Evolutionary conservation across 2,888 invertebrate genomes (phyloP), one percentile per base, ranked within the genome.

Genomic region (Acleris sparsana): DNA sequence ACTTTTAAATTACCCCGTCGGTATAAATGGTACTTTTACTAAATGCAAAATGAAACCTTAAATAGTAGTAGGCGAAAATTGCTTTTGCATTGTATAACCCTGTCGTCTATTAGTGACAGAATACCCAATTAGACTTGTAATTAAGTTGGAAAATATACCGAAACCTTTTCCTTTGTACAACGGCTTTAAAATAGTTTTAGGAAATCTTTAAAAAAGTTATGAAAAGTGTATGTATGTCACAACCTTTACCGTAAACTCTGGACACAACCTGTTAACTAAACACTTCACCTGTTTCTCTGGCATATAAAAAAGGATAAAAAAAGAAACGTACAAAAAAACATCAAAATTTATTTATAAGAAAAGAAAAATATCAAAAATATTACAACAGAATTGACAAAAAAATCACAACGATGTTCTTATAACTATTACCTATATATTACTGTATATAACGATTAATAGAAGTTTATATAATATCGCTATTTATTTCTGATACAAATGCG

Each of bases 361-460:
- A 59, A 49, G 22, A 49, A 48, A 65, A 51, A 65, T 60, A 65
- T 61, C 29, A 61, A 65, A 65, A 65, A 55, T 25, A 44, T 65
- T 55, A 51, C 55, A 64, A 61, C 60, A 61, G 65, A 65, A 56
- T 60, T n/a, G 60, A 51, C 55, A 22, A 65, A 60, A 52, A 49
- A 65, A 60, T 65, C 60, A 65, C 65, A 65, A 65, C 65, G 51
- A 44, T 43, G 60, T 49, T 62, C 66, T 62, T 66, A 61, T 22
- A 51, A 22, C 62, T 62, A 62, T 52, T 57, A 17, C 46, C 46
- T 66, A 53, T 44, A 29, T 51, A 51, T 57, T 57, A 61, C 20
- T 52, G 56, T 57, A 62, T 61, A 56, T 66, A 66, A 66, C 62
- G 60, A 46, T 62, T 57, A 29, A 66, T 66, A 66, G 56, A 65